Percentiles rank a stretch among this genome's conserved stretches.
Conservation (phyloP, 2,888 invertebrate species). For the Mantis religiosa region DNA sequence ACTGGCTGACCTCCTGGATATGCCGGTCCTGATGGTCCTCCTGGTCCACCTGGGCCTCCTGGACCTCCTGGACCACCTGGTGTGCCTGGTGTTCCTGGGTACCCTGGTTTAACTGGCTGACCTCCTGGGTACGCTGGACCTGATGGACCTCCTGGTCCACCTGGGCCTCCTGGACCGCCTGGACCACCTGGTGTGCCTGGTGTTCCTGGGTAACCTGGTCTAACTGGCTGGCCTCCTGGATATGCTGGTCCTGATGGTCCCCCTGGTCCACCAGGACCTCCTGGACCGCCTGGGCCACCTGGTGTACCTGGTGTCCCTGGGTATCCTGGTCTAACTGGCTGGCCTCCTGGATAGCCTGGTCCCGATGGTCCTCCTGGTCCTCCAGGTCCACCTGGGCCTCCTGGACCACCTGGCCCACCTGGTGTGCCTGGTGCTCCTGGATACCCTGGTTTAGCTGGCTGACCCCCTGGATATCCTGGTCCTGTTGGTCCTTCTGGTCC, state of each 20-base stretch:
- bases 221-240: slow-evolving; percentile 35
- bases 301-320: slow-evolving; percentile 26
- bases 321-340: slow-evolving; percentile 36
- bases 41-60: slow-evolving; percentile 35
- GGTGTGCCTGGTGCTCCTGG: slow-evolving; percentile 33
- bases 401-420: slow-evolving; percentile 35
- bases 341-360: slow-evolving; percentile 45
- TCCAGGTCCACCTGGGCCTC: slow-evolving; percentile 37
- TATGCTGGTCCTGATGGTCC: slow-evolving; percentile 32
- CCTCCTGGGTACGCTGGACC: slow-evolving; percentile 21
- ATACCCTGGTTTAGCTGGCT: slow-evolving; percentile 30
- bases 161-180: slow-evolving; percentile 21
- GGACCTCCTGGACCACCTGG: slow-evolving; percentile 32
- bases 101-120: slow-evolving; percentile 28
- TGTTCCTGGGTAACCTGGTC: slow-evolving; percentile 32
- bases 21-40: slow-evolving; percentile 17
- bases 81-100: slow-evolving; percentile 28
- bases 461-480: slow-evolving; percentile 34
- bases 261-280: slow-evolving; percentile 35
- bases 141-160: slow-evolving; percentile 36
- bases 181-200: slow-evolving; percentile 29
- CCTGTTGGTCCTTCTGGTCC: slow-evolving; percentile 35
- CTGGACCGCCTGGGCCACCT: slow-evolving; percentile 35
- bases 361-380: slow-evolving; percentile 33
- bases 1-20: slow-evolving; percentile 4